Percentiles rank a stretch among this genome's conserved stretches.
phyloP scores from a whole-genome alignment of 2,797 vertebrate genomes.

The Babyrousa celebensis region DNA sequence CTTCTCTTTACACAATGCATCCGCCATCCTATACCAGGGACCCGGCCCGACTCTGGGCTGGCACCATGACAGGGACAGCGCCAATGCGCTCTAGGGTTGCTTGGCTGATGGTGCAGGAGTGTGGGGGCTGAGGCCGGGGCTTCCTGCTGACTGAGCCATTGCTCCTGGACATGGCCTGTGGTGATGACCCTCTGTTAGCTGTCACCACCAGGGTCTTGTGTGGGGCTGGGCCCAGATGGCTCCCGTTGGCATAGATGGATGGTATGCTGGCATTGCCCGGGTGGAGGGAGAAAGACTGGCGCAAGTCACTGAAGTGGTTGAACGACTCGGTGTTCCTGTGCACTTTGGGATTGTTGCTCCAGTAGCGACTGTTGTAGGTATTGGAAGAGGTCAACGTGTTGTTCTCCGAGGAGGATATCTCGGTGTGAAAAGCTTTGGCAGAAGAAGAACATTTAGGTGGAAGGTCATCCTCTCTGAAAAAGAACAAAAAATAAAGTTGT shows the following conservation, averaged over 20 bases:
- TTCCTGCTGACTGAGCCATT: constrained; percentile 95
- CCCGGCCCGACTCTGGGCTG: constrained; percentile 97
- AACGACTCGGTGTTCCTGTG: constrained; percentile 95
- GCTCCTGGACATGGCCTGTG: constrained; percentile 94
- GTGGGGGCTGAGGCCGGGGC: constrained; percentile 93
- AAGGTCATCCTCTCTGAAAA: constrained; percentile 97
- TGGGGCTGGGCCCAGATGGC: constrained; percentile 94
- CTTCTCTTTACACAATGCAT: constrained; percentile 25
- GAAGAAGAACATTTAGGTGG: constrained; percentile 95
- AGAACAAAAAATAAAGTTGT: constrained; percentile 54
- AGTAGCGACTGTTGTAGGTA: constrained; percentile 98
- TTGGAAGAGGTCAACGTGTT: constrained; percentile 98
- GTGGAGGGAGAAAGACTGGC: constrained; percentile 94
- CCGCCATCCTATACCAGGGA: constrained; percentile 94
- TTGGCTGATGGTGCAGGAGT: constrained; percentile 97
- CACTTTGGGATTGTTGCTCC: constrained; percentile 96
- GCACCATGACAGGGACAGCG: constrained; percentile 98
- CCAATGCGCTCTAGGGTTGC: constrained; percentile 97
- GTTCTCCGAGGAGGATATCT: constrained; percentile 98
- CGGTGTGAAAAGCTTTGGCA: constrained; percentile 97
- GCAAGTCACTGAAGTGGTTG: constrained; percentile 94
- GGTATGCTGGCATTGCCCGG: constrained; percentile 90
- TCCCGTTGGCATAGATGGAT: constrained; percentile 95
- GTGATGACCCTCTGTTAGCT: constrained; percentile 95
- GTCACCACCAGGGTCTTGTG: constrained; percentile 98